Evolutionary conservation across 2,888 invertebrate species (phyloP).

Genomic region (Iselma pallidipennis): DNA sequence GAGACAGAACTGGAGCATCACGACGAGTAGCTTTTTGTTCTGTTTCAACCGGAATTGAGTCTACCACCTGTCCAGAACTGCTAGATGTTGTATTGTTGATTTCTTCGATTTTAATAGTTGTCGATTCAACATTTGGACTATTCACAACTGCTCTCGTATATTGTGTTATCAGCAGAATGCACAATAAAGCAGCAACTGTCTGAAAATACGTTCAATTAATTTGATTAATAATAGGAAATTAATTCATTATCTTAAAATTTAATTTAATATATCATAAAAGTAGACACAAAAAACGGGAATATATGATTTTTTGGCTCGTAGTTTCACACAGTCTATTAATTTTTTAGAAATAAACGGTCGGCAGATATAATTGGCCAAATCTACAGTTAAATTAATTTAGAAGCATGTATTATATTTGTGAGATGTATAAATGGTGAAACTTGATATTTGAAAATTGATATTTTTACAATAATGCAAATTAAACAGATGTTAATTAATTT

Average conservation of each 20-base stretch:
- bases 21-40: constrained; percentile 49
- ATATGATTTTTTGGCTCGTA: not conserved
- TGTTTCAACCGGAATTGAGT: constrained; percentile 45
- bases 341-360: constrained; percentile 12
- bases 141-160: constrained; percentile 52
- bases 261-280: not conserved
- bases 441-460: constrained; percentile 1
- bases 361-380: constrained; percentile 1
- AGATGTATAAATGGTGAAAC: constrained; percentile 1
- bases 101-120: constrained; percentile 24
- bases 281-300: not conserved
- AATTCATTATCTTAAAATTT: not conserved
- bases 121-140: constrained; percentile 33
- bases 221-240: not conserved
- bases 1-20: constrained; percentile 42
- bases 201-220: constrained; percentile 36
- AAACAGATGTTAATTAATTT: constrained; percentile 11
- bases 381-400: constrained; percentile 5
- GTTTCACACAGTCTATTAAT: constrained; percentile 16
- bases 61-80: constrained; percentile 35
- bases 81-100: constrained; percentile 19
- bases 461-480: constrained; percentile 11
- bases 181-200: constrained; percentile 46
- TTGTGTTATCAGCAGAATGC: constrained; percentile 43
- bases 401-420: not conserved